Conservation (phyloP, 2,888 invertebrate genomes). For the Andrena camellia region DNA sequence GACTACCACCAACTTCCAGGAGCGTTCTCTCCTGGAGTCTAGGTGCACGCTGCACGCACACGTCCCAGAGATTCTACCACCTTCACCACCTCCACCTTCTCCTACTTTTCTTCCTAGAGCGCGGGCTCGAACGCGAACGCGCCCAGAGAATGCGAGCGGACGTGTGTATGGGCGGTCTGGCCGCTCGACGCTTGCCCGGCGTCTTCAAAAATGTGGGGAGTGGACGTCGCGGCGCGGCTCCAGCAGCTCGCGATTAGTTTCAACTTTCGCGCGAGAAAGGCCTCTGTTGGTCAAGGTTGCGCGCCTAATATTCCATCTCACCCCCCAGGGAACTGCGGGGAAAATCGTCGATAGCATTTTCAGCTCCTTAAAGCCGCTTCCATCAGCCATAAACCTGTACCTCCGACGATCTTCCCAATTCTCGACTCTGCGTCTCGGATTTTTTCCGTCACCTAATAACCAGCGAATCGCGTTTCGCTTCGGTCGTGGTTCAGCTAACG, state of each 20-base stretch:
- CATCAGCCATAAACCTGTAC: too few relatives aligned
- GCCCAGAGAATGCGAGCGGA: conserved; percentile 75
- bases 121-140: conserved; percentile 38
- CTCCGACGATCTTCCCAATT: not conserved
- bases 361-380: too few relatives aligned
- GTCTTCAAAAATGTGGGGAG: conserved; percentile 82
- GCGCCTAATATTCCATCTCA: not conserved
- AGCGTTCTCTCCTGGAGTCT: conserved; percentile 38
- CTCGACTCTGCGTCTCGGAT: not conserved
- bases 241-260: conserved; percentile 58
- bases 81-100: conserved; percentile 48
- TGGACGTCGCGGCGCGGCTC: conserved; percentile 72
- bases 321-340: not conserved
- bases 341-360: too few relatives aligned
- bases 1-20: conserved; percentile 61
- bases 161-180: conserved; percentile 78
- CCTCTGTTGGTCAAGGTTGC: conserved; percentile 51
- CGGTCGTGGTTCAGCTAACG: not conserved
- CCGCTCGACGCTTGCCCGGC: conserved; percentile 67
- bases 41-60: conserved; percentile 45
- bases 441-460: not conserved
- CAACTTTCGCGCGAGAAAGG: conserved; percentile 45
- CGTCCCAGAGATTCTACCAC: conserved; percentile 61
- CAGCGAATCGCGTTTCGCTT: not conserved
- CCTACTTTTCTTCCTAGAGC: conserved; percentile 31